Evolutionary conservation across 2,113 vertebrate species (phyloP).

Genomic region (Alligator mississippiensis): DNA sequence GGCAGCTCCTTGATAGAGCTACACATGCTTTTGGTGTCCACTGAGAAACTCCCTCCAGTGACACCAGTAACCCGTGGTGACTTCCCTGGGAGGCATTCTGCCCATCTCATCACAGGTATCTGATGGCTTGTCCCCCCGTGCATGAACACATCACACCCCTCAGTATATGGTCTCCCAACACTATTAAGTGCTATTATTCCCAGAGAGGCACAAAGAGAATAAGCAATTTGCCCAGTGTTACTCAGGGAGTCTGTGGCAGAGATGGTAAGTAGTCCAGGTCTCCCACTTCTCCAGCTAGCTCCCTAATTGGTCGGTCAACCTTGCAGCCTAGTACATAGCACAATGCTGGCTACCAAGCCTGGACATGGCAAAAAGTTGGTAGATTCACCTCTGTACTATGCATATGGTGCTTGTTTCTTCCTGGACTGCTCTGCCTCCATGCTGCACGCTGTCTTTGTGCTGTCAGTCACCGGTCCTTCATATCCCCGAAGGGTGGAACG

Average conservation of each 20-base stretch:
- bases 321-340: neutral
- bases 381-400: neutral
- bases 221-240: neutral
- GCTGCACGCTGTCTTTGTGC: neutral
- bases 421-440: neutral
- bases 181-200: neutral
- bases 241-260: neutral
- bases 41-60: neutral
- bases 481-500: neutral
- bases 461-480: neutral
- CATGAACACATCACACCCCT: no score
- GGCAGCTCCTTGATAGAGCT: neutral
- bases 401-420: neutral
- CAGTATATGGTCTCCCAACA: neutral
- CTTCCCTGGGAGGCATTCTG: no score
- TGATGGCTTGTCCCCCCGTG: no score
- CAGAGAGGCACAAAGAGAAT: neutral
- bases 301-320: neutral
- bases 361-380: no score
- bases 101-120: no score
- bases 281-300: neutral
- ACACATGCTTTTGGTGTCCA: rapidly evolving
- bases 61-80: neutral
- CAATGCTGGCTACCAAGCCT: neutral
- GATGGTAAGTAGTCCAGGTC: neutral